Evolutionary conservation across 2,113 vertebrate species (phyloP).

Genomic region (Megaceryle torquata): DNA sequence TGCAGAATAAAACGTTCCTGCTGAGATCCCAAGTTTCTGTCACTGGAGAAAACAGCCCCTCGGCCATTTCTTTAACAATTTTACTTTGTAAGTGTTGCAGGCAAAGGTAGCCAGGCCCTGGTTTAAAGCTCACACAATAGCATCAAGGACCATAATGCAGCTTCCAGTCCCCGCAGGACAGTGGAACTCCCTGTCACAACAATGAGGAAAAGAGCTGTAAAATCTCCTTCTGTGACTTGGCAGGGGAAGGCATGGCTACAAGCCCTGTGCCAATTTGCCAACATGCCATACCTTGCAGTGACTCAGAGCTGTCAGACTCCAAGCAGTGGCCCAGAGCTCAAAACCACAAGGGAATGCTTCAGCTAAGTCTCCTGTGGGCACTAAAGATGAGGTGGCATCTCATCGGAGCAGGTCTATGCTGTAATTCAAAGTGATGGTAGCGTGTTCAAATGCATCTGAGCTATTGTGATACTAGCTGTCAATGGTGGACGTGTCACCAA

Average conservation of each 20-base stretch:
- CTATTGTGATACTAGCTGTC: not conserved
- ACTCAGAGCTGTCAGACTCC: not conserved
- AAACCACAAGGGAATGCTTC: not conserved
- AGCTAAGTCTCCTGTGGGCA: not conserved
- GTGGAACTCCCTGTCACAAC: not conserved
- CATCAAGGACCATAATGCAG: not conserved
- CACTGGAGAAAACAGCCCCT: not conserved
- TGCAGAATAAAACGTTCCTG: not conserved
- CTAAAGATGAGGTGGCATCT: not conserved
- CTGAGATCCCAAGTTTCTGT: not conserved
- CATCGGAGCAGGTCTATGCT: not conserved
- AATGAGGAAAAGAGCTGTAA: not conserved
- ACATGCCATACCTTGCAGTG: not conserved
- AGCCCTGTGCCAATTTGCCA: not conserved
- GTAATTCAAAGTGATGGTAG: not conserved
- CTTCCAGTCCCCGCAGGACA: not conserved
- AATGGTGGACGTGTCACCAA: not conserved
- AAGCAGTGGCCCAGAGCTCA: not conserved
- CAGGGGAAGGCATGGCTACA: not conserved
- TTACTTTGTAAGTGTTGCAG: not conserved
- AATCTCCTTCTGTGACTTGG: not conserved
- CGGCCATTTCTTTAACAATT: not conserved
- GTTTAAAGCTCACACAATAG: not conserved
- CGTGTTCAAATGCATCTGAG: not conserved
- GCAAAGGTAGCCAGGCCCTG: not conserved